phyloP scores from a whole-genome alignment of 2,888 invertebrate species.

The Tenthredo amoena region DNA sequence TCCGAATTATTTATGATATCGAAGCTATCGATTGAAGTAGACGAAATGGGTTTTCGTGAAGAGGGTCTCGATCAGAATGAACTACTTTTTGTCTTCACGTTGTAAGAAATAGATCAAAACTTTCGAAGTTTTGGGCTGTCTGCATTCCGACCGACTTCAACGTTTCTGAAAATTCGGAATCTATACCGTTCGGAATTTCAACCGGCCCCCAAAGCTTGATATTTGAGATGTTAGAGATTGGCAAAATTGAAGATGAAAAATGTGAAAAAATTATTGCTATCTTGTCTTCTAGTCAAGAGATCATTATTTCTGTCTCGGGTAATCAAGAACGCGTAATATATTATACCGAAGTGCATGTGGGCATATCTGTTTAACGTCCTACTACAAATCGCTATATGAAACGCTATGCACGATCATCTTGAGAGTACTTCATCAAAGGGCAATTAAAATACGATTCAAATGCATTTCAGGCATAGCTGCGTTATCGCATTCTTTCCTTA shows the following conservation, averaged over 20 bases:
- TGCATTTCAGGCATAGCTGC: conserved; percentile 27
- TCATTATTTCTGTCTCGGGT: not conserved
- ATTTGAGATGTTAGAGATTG: not conserved
- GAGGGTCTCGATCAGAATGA: too few species aligned
- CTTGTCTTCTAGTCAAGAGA: not conserved
- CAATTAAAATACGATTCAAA: conserved; percentile 44
- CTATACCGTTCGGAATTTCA: too few species aligned
- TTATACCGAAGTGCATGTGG: not conserved
- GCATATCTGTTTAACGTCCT: conserved; percentile 21
- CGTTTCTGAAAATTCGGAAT: too few species aligned
- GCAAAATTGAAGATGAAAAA: not conserved
- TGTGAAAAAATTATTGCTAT: not conserved
- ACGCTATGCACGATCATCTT: conserved; percentile 4
- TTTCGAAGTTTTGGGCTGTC: too few species aligned
- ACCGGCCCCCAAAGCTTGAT: not conserved
- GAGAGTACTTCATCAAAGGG: conserved; percentile 42
- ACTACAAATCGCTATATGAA: not conserved
- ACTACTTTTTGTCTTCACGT: too few species aligned
- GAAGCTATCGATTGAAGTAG: too few species aligned
- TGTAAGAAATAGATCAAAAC: too few species aligned
- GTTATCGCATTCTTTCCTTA: conserved; percentile 29
- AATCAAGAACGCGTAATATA: conserved; percentile 4
- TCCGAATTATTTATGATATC: too few species aligned
- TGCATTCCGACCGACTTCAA: too few species aligned
- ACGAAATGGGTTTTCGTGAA: too few species aligned